Evolutionary conservation across 2,888 invertebrate genomes (phyloP).

Genomic region (Synanthedon tipuliformis): DNA sequence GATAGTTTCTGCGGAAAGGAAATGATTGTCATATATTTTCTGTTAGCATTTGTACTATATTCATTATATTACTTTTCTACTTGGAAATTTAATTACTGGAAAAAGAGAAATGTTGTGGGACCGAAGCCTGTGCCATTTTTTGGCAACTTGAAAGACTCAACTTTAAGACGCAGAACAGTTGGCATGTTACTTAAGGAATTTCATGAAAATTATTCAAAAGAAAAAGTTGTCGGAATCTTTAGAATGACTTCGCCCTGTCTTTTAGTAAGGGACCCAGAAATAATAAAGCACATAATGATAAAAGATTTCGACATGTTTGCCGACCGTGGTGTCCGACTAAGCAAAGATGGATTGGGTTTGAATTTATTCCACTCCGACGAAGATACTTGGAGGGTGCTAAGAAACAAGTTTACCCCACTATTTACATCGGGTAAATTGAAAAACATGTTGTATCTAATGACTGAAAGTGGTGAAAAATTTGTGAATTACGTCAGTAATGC

Average conservation of each 20-base stretch:
- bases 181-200: constrained; percentile 12
- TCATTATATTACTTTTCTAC: constrained; percentile 11
- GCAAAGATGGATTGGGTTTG: constrained; percentile 4
- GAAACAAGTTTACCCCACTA: constrained; percentile 9
- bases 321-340: constrained; percentile 6
- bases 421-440: constrained; percentile 11
- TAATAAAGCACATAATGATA: constrained; percentile 11
- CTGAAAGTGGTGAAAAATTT: constrained; percentile 2
- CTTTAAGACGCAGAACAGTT: constrained; percentile 9
- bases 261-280: constrained; percentile 10
- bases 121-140: constrained; percentile 16
- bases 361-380: constrained; percentile 8
- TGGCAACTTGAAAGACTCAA: constrained; percentile 15
- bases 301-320: constrained; percentile 11
- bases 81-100: constrained; percentile 15
- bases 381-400: constrained; percentile 8
- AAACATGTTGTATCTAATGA: constrained; percentile 10
- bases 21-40: neutral
- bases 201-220: constrained; percentile 13
- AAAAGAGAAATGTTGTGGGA: constrained; percentile 12
- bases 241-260: constrained; percentile 7
- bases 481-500: neutral
- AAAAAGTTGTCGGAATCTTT: constrained; percentile 7
- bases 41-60: neutral
- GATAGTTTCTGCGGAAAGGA: no score